phyloP scores from a whole-genome alignment of 2,888 invertebrate species.

The Leucophora obtusa region DNA sequence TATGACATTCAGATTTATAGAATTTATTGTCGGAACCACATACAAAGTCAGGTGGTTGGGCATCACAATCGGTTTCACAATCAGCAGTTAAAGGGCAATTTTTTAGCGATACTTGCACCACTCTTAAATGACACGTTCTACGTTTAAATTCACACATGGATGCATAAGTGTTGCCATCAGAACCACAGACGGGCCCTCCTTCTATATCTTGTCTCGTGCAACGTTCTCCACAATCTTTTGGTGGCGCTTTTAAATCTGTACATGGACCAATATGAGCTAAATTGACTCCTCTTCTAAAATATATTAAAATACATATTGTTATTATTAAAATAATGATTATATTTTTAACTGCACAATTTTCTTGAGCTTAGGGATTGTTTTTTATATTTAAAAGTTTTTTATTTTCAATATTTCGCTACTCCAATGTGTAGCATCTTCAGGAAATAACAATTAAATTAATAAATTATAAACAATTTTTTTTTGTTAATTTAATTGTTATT shows the following conservation, averaged over 20 bases:
- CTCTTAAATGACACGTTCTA: conserved; percentile 91
- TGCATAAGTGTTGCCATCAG: conserved; percentile 93
- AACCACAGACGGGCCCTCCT: conserved; percentile 89
- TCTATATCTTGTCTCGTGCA: conserved; percentile 81
- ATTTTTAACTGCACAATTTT: too few relatives aligned
- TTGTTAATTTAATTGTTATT: too few relatives aligned
- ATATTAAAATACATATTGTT: too few relatives aligned
- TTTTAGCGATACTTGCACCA: conserved; percentile 88
- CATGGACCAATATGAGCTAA: conserved; percentile 93
- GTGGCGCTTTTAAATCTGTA: conserved; percentile 80
- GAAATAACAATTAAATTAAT: too few relatives aligned
- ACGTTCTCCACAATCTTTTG: conserved; percentile 81
- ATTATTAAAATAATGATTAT: too few relatives aligned
- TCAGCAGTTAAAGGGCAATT: conserved; percentile 92
- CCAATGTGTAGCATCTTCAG: too few relatives aligned
- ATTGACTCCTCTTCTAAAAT: conserved; percentile 87
- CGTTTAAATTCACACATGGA: conserved; percentile 90
- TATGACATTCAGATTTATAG: conserved; percentile 93
- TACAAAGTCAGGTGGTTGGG: conserved; percentile 85
- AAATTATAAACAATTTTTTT: too few relatives aligned
- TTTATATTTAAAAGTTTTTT: too few relatives aligned
- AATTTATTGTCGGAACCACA: conserved; percentile 94
- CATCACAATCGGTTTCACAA: conserved; percentile 82
- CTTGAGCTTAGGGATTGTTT: too few relatives aligned
- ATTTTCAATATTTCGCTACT: too few relatives aligned